phyloP scores from a whole-genome alignment of 2,113 vertebrate genomes.

The Holacanthus passer region DNA sequence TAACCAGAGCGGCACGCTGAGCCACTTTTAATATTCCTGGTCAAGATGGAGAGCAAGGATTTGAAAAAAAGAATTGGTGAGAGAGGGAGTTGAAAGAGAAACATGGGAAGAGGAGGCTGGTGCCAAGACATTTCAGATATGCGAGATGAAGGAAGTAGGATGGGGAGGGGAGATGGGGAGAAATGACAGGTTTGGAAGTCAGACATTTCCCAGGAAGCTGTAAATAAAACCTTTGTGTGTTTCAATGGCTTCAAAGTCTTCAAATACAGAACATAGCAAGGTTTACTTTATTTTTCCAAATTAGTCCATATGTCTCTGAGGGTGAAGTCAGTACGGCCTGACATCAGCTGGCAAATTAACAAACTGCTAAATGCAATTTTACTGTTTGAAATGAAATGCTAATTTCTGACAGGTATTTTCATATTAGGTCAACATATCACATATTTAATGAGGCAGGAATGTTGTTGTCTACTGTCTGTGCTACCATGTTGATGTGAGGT shows the following conservation, averaged over 20 bases:
- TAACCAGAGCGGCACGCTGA: constrained; percentile 73
- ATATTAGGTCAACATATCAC: not conserved
- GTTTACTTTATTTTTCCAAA: not conserved
- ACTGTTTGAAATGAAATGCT: not conserved
- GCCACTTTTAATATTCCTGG: constrained; percentile 72
- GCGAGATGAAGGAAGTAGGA: not conserved
- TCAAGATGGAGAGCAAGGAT: constrained; percentile 60
- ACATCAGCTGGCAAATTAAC: not conserved
- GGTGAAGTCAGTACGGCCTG: not conserved
- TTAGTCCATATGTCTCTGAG: not conserved
- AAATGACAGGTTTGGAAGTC: not conserved
- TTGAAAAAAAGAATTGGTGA: not conserved
- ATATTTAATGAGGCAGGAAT: not conserved
- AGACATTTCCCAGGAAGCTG: not conserved
- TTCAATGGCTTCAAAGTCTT: not conserved
- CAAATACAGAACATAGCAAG: not conserved
- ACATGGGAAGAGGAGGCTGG: not conserved
- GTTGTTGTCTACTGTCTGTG: not conserved
- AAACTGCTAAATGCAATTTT: not conserved
- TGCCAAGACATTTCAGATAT: not conserved
- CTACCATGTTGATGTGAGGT: not conserved
- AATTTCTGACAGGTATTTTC: not conserved
- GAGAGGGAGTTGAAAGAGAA: not conserved
- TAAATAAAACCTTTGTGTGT: not conserved
- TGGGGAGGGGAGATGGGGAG: not conserved